Conservation (phyloP, 2,113 vertebrate genomes). For the Lampris incognitus region DNA sequence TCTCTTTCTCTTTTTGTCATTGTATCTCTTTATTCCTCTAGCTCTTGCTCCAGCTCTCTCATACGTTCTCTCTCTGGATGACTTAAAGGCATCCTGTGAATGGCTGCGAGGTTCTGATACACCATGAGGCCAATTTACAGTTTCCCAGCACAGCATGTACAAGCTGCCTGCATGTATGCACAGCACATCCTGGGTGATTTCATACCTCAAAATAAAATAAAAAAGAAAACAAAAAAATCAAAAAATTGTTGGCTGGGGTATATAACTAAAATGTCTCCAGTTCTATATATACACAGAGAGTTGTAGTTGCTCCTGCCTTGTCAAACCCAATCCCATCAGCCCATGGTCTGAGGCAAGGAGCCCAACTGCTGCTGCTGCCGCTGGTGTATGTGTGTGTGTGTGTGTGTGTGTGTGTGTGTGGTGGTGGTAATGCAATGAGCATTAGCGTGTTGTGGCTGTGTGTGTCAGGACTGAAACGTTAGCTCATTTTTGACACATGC, state of each 20-base stretch:
- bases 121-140: slow-evolving; percentile 50
- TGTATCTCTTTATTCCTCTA: not conserved
- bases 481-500: slow-evolving; percentile 30
- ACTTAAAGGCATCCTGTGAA: slow-evolving; percentile 36
- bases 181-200: slow-evolving; percentile 23
- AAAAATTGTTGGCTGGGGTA: slow-evolving; percentile 6
- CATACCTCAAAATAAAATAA: not conserved
- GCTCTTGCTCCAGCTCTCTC: not conserved
- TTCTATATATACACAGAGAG: slow-evolving; percentile 9
- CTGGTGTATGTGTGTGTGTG: slow-evolving; percentile 14
- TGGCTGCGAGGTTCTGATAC: slow-evolving; percentile 23
- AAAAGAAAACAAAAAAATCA: not conserved
- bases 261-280: slow-evolving; percentile 7
- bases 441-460: slow-evolving; percentile 39
- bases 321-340: slow-evolving; percentile 58
- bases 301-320: slow-evolving; percentile 41
- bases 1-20: not conserved
- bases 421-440: slow-evolving; percentile 47
- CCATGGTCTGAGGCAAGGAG: slow-evolving; percentile 23
- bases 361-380: slow-evolving; percentile 15
- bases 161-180: slow-evolving; percentile 41
- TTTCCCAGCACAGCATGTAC: slow-evolving; percentile 22
- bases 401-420: not conserved
- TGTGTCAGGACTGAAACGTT: slow-evolving; percentile 20
- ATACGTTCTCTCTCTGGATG: slow-evolving; percentile 13